Evolutionary conservation across 2,888 invertebrate species (phyloP), one percentile per base, ranked within the genome.

Genomic region (Abrostola triplasia): DNA sequence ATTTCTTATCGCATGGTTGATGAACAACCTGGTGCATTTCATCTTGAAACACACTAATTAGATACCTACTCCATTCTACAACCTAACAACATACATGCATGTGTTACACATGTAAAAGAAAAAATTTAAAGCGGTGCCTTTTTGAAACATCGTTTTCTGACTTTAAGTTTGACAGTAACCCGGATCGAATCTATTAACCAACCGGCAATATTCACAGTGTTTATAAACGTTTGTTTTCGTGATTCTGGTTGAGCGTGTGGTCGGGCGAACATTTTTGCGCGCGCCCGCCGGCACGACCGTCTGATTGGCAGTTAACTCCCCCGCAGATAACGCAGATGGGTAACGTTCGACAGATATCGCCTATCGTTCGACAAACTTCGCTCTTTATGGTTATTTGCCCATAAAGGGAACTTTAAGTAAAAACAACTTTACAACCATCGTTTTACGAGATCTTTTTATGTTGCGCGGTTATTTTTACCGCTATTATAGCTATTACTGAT

Each of bases 381-480:
- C 75, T 83, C 89, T 92, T 93, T 92, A 94, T 84, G 92, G 88
- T 92, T 92, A 93, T 92, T 83, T 81, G 83, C 85, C 91, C 80
- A 92, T 93, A 94, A 93, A 94, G 85, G 84, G 79, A 87, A 87
- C 84, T 89, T 88, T 89, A 90, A 91, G 92, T 90, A 92, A 93
- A 93, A 92, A 91, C 92, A 91, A 91, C 80, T 92, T 94, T 93
- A 93, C 91, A 90, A 79, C 91, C 87, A 84, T 82, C 81, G 86
- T 88, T 92, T 90, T 91, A 89, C 85, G 87, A 81, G 82, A 83
- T 81, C 80, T 84, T 89, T 91, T 92, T 90, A 89, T 87, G 85
- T 80, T 51, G 64, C 70, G 82, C 84, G 87, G 88, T 88, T 88
- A 85, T 88, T 88, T 87, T 88, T 84, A 85, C 77, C 81, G 77